Base-by-base conservation (phyloP, 1,140 invertebrate genomes). In the Lordiphosa stackelbergi region DNA sequence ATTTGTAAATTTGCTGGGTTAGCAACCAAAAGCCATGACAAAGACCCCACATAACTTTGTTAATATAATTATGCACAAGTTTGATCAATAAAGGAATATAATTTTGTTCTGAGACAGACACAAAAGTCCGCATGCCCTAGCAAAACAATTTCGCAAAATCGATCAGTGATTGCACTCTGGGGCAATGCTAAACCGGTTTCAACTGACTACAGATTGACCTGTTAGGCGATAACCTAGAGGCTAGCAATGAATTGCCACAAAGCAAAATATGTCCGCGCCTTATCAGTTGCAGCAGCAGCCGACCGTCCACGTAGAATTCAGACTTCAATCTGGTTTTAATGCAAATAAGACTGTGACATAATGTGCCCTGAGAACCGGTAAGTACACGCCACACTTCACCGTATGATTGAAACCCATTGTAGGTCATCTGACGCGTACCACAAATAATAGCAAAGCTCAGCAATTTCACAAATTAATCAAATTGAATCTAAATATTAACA, bases 181-280 rank as follows among this genome's bases (percentile, higher is more conserved):
- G 56, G 58, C 41, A 22, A 12, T 48, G 19, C 1, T 0, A 42
- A 68, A 53, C 64, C 54, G 38, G 64, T 48, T 1, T 9, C 5
- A 68, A 59, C 63, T 37, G 64, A 65, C 52, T 68, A 6, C 7
- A 0, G 7, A 35, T 34, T 66, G 64, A 68, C 64, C 64, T 54
- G 34, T 16, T 54, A 9, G 10, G 4, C 22, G 64, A 68, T 68
- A 68, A 68, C 64, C 64, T 68, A 58, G 63, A 49, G 47, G 53
- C 63, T 63, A 47, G 13, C 46, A 36, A 66, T 66, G 63, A 66
- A 66, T 66, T 66, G 63, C 63, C 57, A 51, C 62, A 56, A 43
- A 49, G 43, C 56, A 24, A 60, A 22, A 22, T 36, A 42, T 10
- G 22, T 9, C 13, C 9, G 4, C 36, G 31, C 11, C 11, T 68